Evolutionary conservation across 2,888 invertebrate species (phyloP).

Genomic region (Standfussiana lucernea): DNA sequence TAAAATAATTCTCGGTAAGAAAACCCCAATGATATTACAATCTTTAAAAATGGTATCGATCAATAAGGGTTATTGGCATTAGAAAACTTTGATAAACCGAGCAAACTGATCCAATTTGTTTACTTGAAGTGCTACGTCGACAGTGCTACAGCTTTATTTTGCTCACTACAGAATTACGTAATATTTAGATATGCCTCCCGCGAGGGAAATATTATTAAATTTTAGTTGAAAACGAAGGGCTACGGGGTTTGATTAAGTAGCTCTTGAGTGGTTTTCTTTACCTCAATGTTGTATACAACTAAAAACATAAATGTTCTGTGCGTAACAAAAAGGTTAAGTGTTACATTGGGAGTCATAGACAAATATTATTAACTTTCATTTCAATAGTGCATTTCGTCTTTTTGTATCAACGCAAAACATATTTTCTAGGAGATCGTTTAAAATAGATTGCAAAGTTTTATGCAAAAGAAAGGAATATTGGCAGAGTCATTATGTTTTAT

Average conservation of each 20-base stretch:
- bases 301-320: constrained; percentile 20
- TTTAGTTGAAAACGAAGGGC: constrained; percentile 55
- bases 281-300: constrained; percentile 22
- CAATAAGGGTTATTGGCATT: constrained; percentile 60
- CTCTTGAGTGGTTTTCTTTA: constrained; percentile 48
- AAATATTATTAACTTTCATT: background rate
- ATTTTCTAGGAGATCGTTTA: constrained; percentile 24
- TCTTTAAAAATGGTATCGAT: constrained; percentile 35
- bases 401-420: constrained; percentile 12
- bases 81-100: constrained; percentile 73
- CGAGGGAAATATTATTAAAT: constrained; percentile 55
- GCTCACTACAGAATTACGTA: constrained; percentile 70
- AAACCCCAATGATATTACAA: constrained; percentile 8
- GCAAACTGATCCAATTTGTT: constrained; percentile 78
- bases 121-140: constrained; percentile 73
- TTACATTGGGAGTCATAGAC: constrained; percentile 3
- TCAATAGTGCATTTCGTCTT: constrained; percentile 7
- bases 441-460: constrained; percentile 39
- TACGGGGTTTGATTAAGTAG: constrained; percentile 43
- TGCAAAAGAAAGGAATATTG: constrained; percentile 36
- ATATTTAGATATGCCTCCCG: constrained; percentile 62
- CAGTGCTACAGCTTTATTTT: constrained; percentile 75
- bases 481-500: constrained; percentile 38
- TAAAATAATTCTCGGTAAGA: constrained; percentile 14
- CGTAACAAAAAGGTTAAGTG: constrained; percentile 4